Percentiles rank a stretch among this genome's conserved stretches.
phyloP scores from a whole-genome alignment of 2,797 vertebrate genomes.

The Argyrosomus regius region DNA sequence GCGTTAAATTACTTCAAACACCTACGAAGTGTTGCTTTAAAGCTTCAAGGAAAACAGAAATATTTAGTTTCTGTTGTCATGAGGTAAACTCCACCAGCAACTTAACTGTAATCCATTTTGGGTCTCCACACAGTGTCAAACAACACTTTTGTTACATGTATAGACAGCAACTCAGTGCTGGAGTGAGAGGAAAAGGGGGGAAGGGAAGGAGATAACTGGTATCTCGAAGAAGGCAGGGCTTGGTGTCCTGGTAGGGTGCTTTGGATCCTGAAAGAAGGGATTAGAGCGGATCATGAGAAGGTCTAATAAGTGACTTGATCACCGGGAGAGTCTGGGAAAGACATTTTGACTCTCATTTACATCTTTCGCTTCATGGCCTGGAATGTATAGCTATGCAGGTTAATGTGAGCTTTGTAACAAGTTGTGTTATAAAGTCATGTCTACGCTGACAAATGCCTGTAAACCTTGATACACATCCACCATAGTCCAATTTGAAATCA shows the following conservation, averaged over 20 bases:
- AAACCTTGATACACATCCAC: neutral
- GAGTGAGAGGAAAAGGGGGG: conserved; percentile 15
- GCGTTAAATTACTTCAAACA: no score
- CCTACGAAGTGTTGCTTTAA: neutral
- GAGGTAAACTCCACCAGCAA: neutral
- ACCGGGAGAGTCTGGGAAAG: conserved; percentile 51
- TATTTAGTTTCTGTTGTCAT: neutral
- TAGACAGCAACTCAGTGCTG: conserved; percentile 2
- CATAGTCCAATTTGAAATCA: neutral
- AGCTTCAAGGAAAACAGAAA: neutral
- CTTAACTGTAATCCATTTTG: neutral
- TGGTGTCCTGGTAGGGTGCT: conserved; percentile 43
- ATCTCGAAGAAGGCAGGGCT: conserved; percentile 18
- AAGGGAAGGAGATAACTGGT: conserved; percentile 4
- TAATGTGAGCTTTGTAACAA: neutral
- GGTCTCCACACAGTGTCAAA: neutral
- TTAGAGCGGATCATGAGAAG: conserved; percentile 69
- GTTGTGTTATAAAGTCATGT: neutral
- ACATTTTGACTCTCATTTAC: conserved; percentile 6
- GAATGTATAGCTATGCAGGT: conserved; percentile 8
- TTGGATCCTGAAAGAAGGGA: conserved; percentile 66
- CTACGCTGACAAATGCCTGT: neutral
- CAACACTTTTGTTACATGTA: neutral
- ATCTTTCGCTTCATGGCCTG: neutral
- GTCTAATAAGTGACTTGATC: conserved; percentile 61